Base-by-base conservation (phyloP, 2,797 vertebrate genomes). In the Crenichthys baileyi region DNA sequence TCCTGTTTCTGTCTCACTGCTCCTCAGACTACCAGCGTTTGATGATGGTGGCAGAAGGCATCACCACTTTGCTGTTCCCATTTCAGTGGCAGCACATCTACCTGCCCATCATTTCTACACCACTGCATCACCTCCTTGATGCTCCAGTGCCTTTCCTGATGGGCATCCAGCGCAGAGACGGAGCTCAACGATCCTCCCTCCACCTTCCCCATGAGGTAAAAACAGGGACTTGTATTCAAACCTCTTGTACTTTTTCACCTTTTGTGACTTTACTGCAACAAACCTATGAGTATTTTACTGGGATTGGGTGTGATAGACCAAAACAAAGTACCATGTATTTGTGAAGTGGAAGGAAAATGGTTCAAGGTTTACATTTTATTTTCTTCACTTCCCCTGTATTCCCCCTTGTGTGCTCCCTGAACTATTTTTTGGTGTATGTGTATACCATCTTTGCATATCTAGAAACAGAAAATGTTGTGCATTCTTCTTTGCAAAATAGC, bases 51-150 rank as follows among this genome's bases (percentile, higher is more conserved):
- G 98, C 98, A 0, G 98, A 99, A 89, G 96, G 97, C 53, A 94
- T 99, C 93, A 97, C 96, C 0, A 96, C 97, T 0, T 94, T 99
- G 79, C 93, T 99, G 44, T 99, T 99, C 95, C 98, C 98, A 0
- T 99, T 99, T 93, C 97, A 99, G 81, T 99, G 98, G 98, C 98
- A 99, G 85, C 98, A 99, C 4, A 97, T 99, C 5, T 99, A 99
- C 0, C 96, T 99, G 41, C 98, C 98, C 84, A 98, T 99, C 88
- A 96, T 99, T 36, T 98, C 98, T 13, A 95, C 97, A 0, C 98
- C 97, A 0, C 94, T 99, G 9, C 95, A 98, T 74, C 97, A 99
- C 93, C 98, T 99, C 79, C 96, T 99, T 79, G 98, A 99, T 0
- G 98, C 98, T 73, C 98, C 98, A 0, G 97, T 99, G 85, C 98